phyloP scores from a whole-genome alignment of 2,113 vertebrate genomes.

The Zapus hudsonius region DNA sequence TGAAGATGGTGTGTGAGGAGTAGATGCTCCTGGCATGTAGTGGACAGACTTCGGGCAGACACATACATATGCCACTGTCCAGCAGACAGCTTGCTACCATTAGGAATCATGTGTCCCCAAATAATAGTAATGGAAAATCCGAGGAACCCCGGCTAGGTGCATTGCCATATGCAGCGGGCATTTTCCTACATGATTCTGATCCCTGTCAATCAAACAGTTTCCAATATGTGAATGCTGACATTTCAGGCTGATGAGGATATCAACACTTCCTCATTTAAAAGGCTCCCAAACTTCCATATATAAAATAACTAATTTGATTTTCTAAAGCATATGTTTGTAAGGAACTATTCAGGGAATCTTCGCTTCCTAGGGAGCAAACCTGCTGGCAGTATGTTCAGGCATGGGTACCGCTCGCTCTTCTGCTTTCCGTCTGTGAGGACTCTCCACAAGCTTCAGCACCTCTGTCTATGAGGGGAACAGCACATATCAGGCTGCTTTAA shows the following conservation, averaged over 20 bases:
- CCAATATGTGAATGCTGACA: not conserved
- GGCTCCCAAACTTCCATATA: not conserved
- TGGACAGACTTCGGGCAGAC: not conserved
- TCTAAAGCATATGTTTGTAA: not conserved
- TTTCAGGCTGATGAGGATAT: not conserved
- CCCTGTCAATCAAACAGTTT: not conserved
- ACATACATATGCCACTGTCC: not conserved
- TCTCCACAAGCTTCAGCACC: not conserved
- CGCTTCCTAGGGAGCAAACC: not conserved
- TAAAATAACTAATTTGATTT: not conserved
- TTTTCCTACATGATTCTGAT: not conserved
- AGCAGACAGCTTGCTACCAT: rapidly evolving
- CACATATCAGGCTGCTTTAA: not conserved
- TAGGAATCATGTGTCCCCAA: not conserved
- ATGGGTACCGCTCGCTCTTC: not conserved
- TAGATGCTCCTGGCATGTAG: not conserved
- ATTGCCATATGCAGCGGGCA: not conserved
- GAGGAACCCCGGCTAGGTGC: not conserved
- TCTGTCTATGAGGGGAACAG: not conserved
- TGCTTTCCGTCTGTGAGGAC: not conserved
- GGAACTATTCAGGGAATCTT: not conserved
- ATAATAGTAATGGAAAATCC: not conserved
- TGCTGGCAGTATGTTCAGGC: not conserved
- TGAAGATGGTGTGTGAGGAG: not conserved
- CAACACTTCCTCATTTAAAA: not conserved